Evolutionary conservation across 35 echinoderm and acorn worm species (phyloP), one percentile per base, ranked within the genome.

Genomic region (Ptychodera flava): DNA sequence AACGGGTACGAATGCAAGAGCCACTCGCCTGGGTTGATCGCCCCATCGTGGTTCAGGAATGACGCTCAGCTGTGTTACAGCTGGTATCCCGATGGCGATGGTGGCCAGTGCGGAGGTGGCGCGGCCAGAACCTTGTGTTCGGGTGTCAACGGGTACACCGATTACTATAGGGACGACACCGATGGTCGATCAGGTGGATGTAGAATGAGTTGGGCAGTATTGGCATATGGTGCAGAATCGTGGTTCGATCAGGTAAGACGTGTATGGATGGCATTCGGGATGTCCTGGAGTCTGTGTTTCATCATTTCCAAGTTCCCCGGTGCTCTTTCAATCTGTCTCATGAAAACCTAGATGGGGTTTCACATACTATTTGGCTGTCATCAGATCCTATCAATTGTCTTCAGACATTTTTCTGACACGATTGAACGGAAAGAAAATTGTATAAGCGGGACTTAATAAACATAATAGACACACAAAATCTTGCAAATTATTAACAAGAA

Each of bases 41-140:
- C 45, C 45, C 82, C 82, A 34, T 34, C 31, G 16, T 84, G 82
- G 82, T 34, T 84, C 16, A 34, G 27, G 16, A 84, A 84, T 84
- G 22, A 64, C 22, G 33, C 36, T 27, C 31, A 36, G 36, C 29
- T 84, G 36, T 84, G 82, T 35, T 84, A 84, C 36, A 16, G 29
- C 33, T 84, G 82, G 82, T 84, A 84, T 34, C 31, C 82, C 36
- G 82, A 84, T 34, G 82, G 82, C 31, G 82, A 84, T 84, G 82
- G 82, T 84, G 82, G 82, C 31, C 82, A 84, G 36, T 84, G 82
- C 29, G 82, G 82, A 35, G 82, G 82, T 0, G 82, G 82, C 36
- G 82, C 36, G 15, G 36, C 31, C 36, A 31, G 31, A 33, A 6
- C 6, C 28, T 34, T 84, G 15, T 84, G 82, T 84, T 31, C 82